phyloP scores from a whole-genome alignment of 2,888 invertebrate genomes.

The Bellardia bayeri region DNA sequence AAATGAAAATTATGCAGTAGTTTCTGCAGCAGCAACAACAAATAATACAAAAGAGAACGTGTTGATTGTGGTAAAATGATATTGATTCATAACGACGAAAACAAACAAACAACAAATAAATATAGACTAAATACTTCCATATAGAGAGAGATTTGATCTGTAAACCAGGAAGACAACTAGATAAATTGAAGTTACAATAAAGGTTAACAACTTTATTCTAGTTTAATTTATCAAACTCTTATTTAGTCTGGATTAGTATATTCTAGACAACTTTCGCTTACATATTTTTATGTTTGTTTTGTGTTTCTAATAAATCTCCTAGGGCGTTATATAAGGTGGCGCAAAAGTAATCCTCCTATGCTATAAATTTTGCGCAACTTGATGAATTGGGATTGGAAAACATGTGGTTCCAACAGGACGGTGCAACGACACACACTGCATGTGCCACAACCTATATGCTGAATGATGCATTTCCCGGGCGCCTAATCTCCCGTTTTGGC shows the following conservation, averaged over 20 bases:
- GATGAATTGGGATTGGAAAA: no score
- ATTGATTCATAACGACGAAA: constrained; percentile 35
- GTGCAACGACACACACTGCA: no score
- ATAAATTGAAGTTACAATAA: constrained; percentile 51
- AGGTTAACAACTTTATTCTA: constrained; percentile 69
- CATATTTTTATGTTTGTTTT: background rate
- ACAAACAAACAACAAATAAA: constrained; percentile 2
- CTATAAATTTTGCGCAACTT: no score
- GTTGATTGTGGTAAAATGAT: constrained; percentile 73
- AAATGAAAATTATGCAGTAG: constrained; percentile 44
- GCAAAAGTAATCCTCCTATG: no score
- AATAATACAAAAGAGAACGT: constrained; percentile 51
- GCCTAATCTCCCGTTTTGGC: no score
- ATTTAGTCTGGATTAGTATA: background rate
- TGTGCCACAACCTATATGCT: no score
- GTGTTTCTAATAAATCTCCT: constrained; percentile 38
- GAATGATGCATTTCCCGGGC: no score
- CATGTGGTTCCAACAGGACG: no score
- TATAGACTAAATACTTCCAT: background rate
- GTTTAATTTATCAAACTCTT: background rate
- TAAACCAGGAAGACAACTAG: constrained; percentile 59
- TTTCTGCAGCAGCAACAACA: background rate
- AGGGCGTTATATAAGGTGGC: constrained; percentile 55
- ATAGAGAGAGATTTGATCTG: constrained; percentile 31
- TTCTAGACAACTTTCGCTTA: constrained; percentile 61